Evolutionary conservation across 2,113 vertebrate species (phyloP).

Genomic region (Xyrauchen texanus): DNA sequence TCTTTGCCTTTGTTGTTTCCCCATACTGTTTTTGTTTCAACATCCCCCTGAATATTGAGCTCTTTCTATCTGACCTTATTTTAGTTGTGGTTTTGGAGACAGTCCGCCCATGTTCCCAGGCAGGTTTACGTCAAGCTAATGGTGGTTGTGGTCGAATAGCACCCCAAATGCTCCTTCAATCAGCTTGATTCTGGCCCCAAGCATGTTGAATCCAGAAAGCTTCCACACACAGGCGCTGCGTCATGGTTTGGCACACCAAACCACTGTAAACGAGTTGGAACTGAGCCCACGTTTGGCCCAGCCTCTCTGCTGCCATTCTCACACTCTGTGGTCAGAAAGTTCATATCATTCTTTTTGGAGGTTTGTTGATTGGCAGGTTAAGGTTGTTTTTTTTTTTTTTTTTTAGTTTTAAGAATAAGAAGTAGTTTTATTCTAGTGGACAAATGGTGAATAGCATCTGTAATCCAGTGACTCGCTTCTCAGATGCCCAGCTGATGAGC

Average conservation of each 20-base stretch:
- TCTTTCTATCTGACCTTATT: conserved; percentile 49
- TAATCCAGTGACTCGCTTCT: conserved; percentile 17
- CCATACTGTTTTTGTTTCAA: neutral
- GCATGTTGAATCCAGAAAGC: neutral
- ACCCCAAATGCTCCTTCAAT: conserved; percentile 38
- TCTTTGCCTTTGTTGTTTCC: neutral
- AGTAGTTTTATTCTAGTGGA: conserved; percentile 12
- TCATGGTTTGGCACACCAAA: conserved; percentile 13
- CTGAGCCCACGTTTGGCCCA: neutral
- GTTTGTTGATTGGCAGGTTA: neutral
- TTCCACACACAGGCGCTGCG: too few relatives aligned
- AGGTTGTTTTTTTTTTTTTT: too few relatives aligned
- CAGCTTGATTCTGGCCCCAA: conserved; percentile 41
- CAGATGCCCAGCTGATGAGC: conserved; percentile 38
- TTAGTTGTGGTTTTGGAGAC: conserved; percentile 50
- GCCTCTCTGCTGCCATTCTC: neutral
- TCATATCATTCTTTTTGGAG: neutral
- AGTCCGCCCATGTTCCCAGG: conserved; percentile 13
- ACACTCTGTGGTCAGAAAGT: neutral
- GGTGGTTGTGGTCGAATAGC: conserved; percentile 37
- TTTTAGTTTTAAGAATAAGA: neutral
- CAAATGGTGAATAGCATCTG: conserved; percentile 47
- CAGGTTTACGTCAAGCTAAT: conserved; percentile 35
- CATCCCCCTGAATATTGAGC: neutral
- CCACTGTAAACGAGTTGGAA: conserved; percentile 24